Percentiles rank a stretch among this genome's conserved stretches.
phyloP scores from a whole-genome alignment of 2,888 invertebrate genomes.

The Drosophila atripex region DNA sequence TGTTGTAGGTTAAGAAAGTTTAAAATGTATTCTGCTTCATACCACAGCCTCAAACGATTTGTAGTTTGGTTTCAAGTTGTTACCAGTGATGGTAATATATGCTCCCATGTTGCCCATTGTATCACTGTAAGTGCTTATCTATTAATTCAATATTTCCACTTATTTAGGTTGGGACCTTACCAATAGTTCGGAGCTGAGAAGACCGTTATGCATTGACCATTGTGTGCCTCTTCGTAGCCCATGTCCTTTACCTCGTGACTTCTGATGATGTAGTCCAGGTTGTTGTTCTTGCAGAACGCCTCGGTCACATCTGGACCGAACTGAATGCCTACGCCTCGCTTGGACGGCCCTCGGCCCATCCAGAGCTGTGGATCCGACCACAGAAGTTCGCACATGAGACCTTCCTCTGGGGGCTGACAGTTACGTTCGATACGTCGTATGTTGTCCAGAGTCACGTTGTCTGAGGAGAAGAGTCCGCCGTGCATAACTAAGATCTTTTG shows the following conservation, averaged over 20 bases:
- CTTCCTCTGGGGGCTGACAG: slow-evolving; percentile 98
- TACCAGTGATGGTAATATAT: slow-evolving; percentile 96
- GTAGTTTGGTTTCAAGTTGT: slow-evolving; percentile 94
- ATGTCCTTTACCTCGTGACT: slow-evolving; percentile 99
- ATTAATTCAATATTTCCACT: background rate
- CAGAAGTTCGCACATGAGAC: slow-evolving; percentile 98
- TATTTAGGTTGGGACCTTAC: slow-evolving; percentile 84
- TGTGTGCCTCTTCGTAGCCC: slow-evolving; percentile 97
- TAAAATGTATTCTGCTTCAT: slow-evolving; percentile 83
- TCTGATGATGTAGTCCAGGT: slow-evolving; percentile 95
- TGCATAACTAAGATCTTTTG: slow-evolving; percentile 95
- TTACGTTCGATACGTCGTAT: slow-evolving; percentile 95
- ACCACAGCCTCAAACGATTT: slow-evolving; percentile 97
- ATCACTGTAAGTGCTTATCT: slow-evolving; percentile 89
- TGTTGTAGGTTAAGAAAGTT: background rate
- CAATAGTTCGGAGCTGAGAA: slow-evolving; percentile 99
- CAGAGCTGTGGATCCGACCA: slow-evolving; percentile 99
- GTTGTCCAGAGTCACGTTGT: slow-evolving; percentile 96
- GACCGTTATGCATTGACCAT: slow-evolving; percentile 98
- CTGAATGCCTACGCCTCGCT: slow-evolving; percentile 98
- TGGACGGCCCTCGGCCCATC: slow-evolving; percentile 94
- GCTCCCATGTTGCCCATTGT: slow-evolving; percentile 99
- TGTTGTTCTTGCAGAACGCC: slow-evolving; percentile 92
- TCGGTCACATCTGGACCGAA: slow-evolving; percentile 99
- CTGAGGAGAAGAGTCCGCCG: slow-evolving; percentile 97